Evolutionary conservation across 2,888 invertebrate species (phyloP).

Genomic region (Melinopterus prodromus): DNA sequence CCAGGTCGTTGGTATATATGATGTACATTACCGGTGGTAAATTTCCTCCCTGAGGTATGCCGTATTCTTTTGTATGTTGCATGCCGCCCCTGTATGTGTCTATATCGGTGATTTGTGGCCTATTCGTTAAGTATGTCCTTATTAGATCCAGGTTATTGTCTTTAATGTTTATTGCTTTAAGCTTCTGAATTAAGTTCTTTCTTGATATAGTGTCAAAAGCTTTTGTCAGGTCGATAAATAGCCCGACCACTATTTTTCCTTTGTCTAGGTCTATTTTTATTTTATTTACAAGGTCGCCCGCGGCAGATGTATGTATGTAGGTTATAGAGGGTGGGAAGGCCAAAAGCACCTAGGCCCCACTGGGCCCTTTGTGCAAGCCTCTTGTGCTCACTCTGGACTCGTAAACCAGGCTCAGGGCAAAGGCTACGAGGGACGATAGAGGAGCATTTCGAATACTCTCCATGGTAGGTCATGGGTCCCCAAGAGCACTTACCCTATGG

Average conservation of each 20-base stretch:
- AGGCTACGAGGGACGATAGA: no score
- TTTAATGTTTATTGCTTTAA: slow-evolving; percentile 5
- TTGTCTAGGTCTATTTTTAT: background rate
- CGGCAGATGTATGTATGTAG: slow-evolving; percentile 17
- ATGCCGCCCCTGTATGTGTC: background rate
- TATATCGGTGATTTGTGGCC: slow-evolving; percentile 9
- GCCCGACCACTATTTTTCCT: slow-evolving; percentile 9
- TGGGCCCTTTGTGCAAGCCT: no score
- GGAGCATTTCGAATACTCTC: no score
- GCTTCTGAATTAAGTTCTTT: background rate
- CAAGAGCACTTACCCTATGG: no score
- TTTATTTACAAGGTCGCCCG: slow-evolving; percentile 17
- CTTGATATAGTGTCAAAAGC: slow-evolving; percentile 11
- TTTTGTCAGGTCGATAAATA: slow-evolving; percentile 14
- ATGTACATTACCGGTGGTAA: slow-evolving; percentile 16
- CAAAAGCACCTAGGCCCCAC: no score
- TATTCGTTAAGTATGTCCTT: slow-evolving; percentile 7
- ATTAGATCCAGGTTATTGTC: background rate
- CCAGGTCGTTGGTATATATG: slow-evolving; percentile 22
- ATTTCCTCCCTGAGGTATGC: slow-evolving; percentile 20
- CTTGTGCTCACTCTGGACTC: no score
- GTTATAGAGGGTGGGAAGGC: no score
- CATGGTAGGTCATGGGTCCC: no score
- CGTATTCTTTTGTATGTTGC: background rate
- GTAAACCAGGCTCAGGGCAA: no score